Conservation (phyloP, 1,140 invertebrate species). For the Drosophila nigrodunni region DNA sequence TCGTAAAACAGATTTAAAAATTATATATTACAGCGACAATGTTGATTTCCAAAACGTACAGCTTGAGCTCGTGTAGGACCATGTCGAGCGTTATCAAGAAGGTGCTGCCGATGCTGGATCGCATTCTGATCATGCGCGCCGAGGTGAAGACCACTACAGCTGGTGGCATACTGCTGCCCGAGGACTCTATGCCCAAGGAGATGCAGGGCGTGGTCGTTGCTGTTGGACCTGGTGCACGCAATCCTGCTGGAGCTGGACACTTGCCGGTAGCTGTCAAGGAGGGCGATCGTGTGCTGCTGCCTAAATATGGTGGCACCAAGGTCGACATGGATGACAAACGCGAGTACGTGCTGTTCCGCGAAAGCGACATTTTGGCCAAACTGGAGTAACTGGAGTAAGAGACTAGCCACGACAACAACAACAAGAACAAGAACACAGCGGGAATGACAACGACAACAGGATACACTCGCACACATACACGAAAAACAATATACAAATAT, state of each 20-base stretch:
- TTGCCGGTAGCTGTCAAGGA: constrained; percentile 93
- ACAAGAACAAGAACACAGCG: no score
- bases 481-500: neutral
- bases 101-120: constrained; percentile 96
- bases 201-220: constrained; percentile 97
- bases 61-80: neutral
- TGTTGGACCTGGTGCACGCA: constrained; percentile 94
- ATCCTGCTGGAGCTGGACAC: constrained; percentile 93
- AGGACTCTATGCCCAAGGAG: constrained; percentile 97
- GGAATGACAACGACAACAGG: neutral
- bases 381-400: constrained; percentile 85
- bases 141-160: constrained; percentile 97
- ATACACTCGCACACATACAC: neutral
- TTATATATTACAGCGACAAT: neutral
- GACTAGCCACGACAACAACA: neutral
- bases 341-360: constrained; percentile 97
- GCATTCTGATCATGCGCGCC: constrained; percentile 96
- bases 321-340: constrained; percentile 90
- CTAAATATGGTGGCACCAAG: constrained; percentile 99
- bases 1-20: neutral
- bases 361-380: constrained; percentile 98
- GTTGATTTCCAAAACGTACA: neutral
- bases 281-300: constrained; percentile 97
- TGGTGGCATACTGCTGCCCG: constrained; percentile 98
- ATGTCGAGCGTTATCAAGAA: constrained; percentile 88